Conservation (phyloP, 2,888 invertebrate species). For the Opisthograptis luteolata region DNA sequence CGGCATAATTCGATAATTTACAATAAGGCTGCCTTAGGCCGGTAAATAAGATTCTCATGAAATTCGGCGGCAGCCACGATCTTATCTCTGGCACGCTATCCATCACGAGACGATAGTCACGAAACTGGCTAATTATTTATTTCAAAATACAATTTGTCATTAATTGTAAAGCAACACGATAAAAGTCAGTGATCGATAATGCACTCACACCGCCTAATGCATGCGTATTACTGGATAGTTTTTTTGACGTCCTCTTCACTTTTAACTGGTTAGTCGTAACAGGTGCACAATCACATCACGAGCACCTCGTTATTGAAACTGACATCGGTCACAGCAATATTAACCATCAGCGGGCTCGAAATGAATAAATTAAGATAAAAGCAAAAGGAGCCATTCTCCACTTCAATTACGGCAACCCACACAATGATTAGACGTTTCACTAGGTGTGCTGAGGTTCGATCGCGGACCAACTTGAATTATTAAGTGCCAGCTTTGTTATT, state of each 20-base stretch:
- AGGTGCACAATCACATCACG: constrained; percentile 63
- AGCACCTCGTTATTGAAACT: constrained; percentile 72
- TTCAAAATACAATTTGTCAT: constrained; percentile 66
- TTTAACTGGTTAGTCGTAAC: constrained; percentile 43
- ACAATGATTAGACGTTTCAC: constrained; percentile 81
- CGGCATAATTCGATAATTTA: constrained; percentile 77
- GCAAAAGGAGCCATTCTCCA: constrained; percentile 68
- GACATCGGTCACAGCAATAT: constrained; percentile 81
- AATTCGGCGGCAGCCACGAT: constrained; percentile 75
- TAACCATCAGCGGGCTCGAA: constrained; percentile 67
- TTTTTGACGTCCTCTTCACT: constrained; percentile 24
- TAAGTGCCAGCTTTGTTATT: constrained; percentile 81
- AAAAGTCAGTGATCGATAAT: constrained; percentile 43
- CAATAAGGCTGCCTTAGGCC: constrained; percentile 66
- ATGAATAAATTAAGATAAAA: constrained; percentile 83
- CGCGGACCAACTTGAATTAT: constrained; percentile 70
- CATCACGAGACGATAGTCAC: constrained; percentile 69
- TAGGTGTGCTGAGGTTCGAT: constrained; percentile 65
- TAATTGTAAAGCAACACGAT: constrained; percentile 54
- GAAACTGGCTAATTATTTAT: constrained; percentile 70
- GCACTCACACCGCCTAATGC: constrained; percentile 34
- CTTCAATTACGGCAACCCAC: constrained; percentile 80
- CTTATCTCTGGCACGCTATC: constrained; percentile 76
- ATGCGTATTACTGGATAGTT: constrained; percentile 32
- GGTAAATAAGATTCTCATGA: constrained; percentile 74